phyloP scores from a whole-genome alignment of 2,113 vertebrate genomes.

The Chlamydotis undulata region DNA sequence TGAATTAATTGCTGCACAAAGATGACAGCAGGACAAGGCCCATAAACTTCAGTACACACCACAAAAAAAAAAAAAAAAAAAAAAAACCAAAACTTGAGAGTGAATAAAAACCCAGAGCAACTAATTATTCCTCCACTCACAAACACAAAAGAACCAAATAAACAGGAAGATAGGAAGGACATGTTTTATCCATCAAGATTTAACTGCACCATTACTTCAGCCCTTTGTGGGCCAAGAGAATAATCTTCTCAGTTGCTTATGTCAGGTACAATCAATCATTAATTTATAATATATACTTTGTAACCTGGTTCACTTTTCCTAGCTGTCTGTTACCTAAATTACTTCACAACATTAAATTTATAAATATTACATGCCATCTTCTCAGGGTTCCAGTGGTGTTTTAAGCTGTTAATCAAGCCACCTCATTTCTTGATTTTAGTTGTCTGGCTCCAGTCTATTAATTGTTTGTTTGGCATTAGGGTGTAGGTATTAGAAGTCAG shows the following conservation, averaged over 20 bases:
- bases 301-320: conserved; percentile 28
- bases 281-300: conserved; percentile 33
- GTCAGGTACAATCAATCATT: conserved; percentile 39
- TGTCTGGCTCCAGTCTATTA: conserved; percentile 22
- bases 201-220: conserved; percentile 38
- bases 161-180: neutral
- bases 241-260: neutral
- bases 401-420: conserved; percentile 43
- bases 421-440: conserved; percentile 46
- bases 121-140: conserved; percentile 25
- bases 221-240: conserved; percentile 19
- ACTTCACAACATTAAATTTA: conserved; percentile 46
- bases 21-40: conserved; percentile 4
- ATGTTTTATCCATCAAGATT: conserved; percentile 31
- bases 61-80: neutral
- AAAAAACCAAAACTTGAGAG: neutral
- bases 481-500: conserved; percentile 4
- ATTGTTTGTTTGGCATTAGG: conserved; percentile 52
- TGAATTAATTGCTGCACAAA: conserved; percentile 1
- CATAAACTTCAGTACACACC: conserved; percentile 10
- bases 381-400: conserved; percentile 2
- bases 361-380: conserved; percentile 39
- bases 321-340: conserved; percentile 40
- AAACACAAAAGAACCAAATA: neutral
- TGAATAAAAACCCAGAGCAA: neutral